Percentiles rank a stretch among this genome's conserved stretches.
Conservation (phyloP, 2,797 vertebrate species). For the Enoplosus armatus region DNA sequence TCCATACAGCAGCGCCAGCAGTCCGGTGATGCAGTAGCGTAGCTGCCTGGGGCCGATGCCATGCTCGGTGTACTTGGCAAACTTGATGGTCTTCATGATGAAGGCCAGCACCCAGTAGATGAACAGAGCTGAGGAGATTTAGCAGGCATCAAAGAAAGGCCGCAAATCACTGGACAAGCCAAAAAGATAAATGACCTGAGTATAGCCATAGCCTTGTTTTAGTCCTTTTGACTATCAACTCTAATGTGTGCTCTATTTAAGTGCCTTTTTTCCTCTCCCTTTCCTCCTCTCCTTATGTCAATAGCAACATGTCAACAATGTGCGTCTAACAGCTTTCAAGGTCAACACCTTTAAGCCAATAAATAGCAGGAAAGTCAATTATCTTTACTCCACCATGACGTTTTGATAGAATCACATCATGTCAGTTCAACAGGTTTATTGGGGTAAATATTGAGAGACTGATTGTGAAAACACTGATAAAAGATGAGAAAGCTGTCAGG, state of each 20-base stretch:
- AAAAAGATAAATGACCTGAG: not conserved
- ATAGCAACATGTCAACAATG: not conserved
- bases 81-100: slow-evolving; percentile 96
- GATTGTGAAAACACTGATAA: slow-evolving; percentile 1
- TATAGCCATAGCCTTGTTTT: not conserved
- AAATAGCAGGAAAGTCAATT: not conserved
- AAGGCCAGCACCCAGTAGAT: slow-evolving; percentile 98
- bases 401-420: not conserved
- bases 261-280: not conserved
- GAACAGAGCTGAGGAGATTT: slow-evolving; percentile 87
- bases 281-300: not conserved
- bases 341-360: not conserved
- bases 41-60: slow-evolving; percentile 93
- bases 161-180: not conserved
- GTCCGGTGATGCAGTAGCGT: slow-evolving; percentile 95
- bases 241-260: not conserved
- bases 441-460: slow-evolving; percentile 2
- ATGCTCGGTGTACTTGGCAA: slow-evolving; percentile 96
- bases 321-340: slow-evolving; percentile 2
- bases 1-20: slow-evolving; percentile 93
- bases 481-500: not conserved
- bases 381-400: not conserved
- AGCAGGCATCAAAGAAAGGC: slow-evolving; percentile 18
- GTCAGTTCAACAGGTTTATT: not conserved
- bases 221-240: not conserved